A percentile compares a stretch with the other conserved stretches of the same genome.
These are phyloP conservation scores for Cataglyphis rosenhaueri DNA, from an alignment of 2,888 invertebrate species.

Conservation along the genomic window DNA sequence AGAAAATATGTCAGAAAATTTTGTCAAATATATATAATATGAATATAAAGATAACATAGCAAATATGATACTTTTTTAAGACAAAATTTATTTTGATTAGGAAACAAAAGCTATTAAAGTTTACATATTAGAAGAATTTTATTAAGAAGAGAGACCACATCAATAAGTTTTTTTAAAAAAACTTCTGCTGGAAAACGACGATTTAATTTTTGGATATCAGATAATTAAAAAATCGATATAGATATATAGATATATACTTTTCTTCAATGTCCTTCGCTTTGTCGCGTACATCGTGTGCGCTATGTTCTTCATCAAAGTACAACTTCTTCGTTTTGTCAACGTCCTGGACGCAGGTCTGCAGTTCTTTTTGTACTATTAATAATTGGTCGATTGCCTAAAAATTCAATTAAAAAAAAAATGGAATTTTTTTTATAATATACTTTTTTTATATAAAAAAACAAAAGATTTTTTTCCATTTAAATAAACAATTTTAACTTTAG, in stretches of 20 bases:
- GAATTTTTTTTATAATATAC: not conserved
- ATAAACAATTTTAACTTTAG: not conserved
- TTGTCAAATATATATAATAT: not conserved
- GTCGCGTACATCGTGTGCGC: conserved; percentile 97
- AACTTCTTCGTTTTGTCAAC: conserved; percentile 97
- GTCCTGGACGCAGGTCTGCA: conserved; percentile 94
- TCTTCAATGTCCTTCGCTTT: conserved; percentile 98
- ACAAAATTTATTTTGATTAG: not conserved
- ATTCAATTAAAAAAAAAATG: conserved; percentile 34
- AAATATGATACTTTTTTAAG: not conserved
- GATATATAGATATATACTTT: conserved; percentile 89
- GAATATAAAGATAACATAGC: conserved; percentile 14
- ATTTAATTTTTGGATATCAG: not conserved
- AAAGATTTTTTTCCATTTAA: not conserved
- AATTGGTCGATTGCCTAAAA: conserved; percentile 92
- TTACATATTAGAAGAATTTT: not conserved
- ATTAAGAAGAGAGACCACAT: not conserved
- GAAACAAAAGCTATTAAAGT: not conserved
- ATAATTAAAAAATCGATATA: conserved; percentile 25
- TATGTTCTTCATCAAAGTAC: conserved; percentile 98
- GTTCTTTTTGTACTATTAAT: conserved; percentile 94
- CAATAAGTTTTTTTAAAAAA: not conserved
- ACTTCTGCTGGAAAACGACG: not conserved
- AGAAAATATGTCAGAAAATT: conserved; percentile 14
- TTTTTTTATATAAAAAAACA: not conserved